These are phyloP conservation scores for Amazona vittata DNA, from an alignment of 2,113 vertebrate genomes.

Conservation along the genomic window DNA sequence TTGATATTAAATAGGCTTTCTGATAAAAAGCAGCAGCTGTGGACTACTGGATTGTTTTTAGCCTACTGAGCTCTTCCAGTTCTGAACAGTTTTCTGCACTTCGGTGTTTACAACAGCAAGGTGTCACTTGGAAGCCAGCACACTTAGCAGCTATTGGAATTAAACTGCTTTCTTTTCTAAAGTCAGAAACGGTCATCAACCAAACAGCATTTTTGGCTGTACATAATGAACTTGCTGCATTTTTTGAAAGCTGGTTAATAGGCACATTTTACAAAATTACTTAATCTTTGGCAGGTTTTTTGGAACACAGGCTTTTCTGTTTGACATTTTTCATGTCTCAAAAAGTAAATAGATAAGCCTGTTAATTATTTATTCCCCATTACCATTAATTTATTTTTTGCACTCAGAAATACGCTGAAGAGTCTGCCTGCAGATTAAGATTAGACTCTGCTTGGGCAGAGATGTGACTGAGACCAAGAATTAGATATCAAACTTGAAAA, in stretches of 20 bases:
- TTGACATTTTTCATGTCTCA: background rate
- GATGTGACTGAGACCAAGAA: background rate
- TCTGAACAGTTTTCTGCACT: background rate
- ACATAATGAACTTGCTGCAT: background rate
- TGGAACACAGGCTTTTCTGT: background rate
- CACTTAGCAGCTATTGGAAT: background rate
- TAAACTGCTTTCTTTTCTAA: background rate
- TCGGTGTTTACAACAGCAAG: background rate
- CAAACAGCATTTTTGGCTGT: background rate
- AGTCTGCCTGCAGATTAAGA: background rate
- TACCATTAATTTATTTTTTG: background rate
- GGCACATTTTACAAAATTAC: background rate
- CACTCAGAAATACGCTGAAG: background rate
- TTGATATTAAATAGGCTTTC: background rate
- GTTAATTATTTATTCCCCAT: background rate
- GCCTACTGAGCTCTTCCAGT: background rate
- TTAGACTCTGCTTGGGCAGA: background rate
- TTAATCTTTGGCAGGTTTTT: background rate
- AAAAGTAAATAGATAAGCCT: background rate
- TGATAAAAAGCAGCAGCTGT: background rate
- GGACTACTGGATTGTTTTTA: background rate
- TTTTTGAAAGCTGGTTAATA: constrained; percentile 5
- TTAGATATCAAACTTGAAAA: background rate
- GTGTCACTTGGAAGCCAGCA: background rate
- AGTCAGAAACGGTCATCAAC: background rate